Percentiles rank a stretch among this genome's conserved stretches.
phyloP scores from a whole-genome alignment of 2,113 vertebrate species.

The Dicerorhinus sumatrensis region DNA sequence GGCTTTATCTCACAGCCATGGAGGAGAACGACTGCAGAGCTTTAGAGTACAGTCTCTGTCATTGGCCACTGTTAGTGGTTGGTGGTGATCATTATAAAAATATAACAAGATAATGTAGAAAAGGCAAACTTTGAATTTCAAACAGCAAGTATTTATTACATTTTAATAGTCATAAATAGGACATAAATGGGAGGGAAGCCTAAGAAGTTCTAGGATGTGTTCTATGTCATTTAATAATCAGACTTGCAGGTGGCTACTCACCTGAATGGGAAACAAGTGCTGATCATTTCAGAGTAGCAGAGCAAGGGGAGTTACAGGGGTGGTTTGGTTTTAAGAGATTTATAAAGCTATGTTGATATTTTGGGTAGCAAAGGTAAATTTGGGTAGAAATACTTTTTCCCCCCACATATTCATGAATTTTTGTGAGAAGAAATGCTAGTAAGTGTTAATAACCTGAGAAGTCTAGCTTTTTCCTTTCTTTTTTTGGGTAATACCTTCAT shows the following conservation, averaged over 20 bases:
- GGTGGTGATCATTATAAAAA: slow-evolving; percentile 27
- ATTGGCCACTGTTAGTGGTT: neutral
- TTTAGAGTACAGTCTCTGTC: neutral
- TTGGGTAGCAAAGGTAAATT: neutral
- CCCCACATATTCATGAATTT: neutral
- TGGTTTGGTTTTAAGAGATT: neutral
- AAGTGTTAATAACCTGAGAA: slow-evolving; percentile 11
- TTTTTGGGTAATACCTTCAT: neutral
- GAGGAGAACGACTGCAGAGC: neutral
- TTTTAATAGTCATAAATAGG: neutral
- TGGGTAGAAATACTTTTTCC: neutral
- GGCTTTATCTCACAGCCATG: neutral
- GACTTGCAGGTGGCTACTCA: neutral
- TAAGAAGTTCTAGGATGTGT: neutral
- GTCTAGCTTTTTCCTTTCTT: neutral
- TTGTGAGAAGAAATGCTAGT: neutral
- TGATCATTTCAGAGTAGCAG: neutral
- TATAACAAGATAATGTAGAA: neutral
- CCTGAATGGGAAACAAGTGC: neutral
- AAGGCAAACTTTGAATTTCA: neutral
- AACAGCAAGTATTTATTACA: neutral
- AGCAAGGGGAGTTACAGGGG: neutral
- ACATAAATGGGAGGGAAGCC: neutral
- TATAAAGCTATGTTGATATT: neutral
- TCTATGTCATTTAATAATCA: neutral